Evolutionary conservation across 35 echinoderm and acorn worm genomes (phyloP).

Genomic region (Heliocidaris erythrogramma): DNA sequence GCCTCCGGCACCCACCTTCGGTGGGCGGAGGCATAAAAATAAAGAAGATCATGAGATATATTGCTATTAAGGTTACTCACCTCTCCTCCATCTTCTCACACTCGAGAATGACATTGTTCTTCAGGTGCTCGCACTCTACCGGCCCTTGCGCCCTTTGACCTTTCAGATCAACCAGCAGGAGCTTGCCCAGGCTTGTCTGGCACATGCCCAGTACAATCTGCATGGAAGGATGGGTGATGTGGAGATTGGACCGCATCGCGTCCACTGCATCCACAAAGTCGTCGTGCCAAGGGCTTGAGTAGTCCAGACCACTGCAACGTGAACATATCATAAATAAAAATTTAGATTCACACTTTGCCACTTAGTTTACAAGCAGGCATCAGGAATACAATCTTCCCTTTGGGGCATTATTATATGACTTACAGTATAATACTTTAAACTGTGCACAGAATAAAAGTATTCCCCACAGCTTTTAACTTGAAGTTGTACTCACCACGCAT

Average conservation of each 20-base stretch:
- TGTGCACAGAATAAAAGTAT: too few species aligned
- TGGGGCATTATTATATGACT: too few species aligned
- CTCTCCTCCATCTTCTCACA: slow-evolving; percentile 97
- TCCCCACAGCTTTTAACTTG: too few species aligned
- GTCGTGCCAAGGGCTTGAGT: slow-evolving; percentile 90
- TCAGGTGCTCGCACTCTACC: slow-evolving; percentile 90
- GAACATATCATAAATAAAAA: not conserved
- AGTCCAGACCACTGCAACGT: slow-evolving; percentile 75
- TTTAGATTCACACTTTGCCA: not conserved
- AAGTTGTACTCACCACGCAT: too few species aligned
- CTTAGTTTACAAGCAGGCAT: not conserved
- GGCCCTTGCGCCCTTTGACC: slow-evolving; percentile 80
- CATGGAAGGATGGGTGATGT: slow-evolving; percentile 95
- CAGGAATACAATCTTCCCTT: not conserved
- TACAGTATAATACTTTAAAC: too few species aligned
- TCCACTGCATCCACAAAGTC: slow-evolving; percentile 61
- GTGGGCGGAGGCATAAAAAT: too few species aligned
- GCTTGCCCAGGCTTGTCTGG: slow-evolving; percentile 66
- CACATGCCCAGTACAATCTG: slow-evolving; percentile 84
- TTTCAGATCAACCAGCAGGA: slow-evolving; percentile 75
- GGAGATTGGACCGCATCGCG: slow-evolving; percentile 62
- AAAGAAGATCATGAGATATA: too few species aligned
- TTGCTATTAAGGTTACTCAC: not conserved
- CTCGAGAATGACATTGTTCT: slow-evolving; percentile 97
- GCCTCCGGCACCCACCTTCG: too few species aligned